A percentile compares a stretch with the other conserved stretches of the same genome.
These are phyloP conservation scores for Shargacucullia verbasci DNA, from an alignment of 2,888 invertebrate genomes.

Conservation along the genomic window DNA sequence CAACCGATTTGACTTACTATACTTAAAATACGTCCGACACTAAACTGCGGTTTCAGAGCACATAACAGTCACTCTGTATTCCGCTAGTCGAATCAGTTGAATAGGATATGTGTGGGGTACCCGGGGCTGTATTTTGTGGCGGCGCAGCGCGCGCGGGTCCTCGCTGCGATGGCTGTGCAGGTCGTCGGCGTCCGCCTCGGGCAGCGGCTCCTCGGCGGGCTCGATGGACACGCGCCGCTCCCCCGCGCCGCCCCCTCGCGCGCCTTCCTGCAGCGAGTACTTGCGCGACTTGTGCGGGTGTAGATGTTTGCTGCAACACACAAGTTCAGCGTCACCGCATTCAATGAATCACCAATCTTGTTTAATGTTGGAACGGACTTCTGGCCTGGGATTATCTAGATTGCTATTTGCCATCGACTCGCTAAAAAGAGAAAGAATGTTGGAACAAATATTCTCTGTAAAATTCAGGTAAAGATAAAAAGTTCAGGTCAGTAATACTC, in stretches of 20 bases:
- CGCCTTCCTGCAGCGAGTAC: slow-evolving; percentile 93
- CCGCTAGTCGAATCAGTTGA: too few species aligned
- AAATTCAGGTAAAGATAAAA: too few species aligned
- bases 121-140: slow-evolving; percentile 89
- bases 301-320: slow-evolving; percentile 87
- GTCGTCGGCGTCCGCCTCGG: slow-evolving; percentile 94
- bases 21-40: too few species aligned
- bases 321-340: background rate
- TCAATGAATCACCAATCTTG: background rate
- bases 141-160: slow-evolving; percentile 91
- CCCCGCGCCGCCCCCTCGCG: slow-evolving; percentile 90
- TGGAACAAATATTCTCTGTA: too few species aligned
- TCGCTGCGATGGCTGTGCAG: slow-evolving; percentile 93
- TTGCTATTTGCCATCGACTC: too few species aligned
- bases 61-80: too few species aligned
- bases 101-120: slow-evolving; percentile 41
- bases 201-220: slow-evolving; percentile 93
- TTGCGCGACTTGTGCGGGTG: slow-evolving; percentile 91
- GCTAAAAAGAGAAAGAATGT: too few species aligned
- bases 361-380: too few species aligned
- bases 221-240: slow-evolving; percentile 90
- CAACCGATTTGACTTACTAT: too few species aligned
- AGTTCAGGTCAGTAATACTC: too few species aligned
- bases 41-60: too few species aligned
- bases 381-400: too few species aligned